A percentile compares a stretch with the other conserved stretches of the same genome.
phyloP scores from a whole-genome alignment of 2,113 vertebrate genomes.

The Erythrolamprus reginae region DNA sequence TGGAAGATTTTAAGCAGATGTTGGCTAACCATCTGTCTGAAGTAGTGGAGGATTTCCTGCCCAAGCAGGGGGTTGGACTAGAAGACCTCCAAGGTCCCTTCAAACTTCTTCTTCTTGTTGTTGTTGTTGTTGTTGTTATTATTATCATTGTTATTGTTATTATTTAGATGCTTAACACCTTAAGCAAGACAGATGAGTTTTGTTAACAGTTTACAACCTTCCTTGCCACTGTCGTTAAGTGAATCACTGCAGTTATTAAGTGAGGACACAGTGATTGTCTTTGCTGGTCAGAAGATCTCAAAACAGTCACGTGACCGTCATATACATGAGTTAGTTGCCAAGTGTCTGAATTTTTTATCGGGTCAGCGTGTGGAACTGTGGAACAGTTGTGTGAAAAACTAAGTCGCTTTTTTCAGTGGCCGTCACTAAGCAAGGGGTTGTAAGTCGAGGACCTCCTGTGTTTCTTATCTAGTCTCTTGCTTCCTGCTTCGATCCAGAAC shows the following conservation, averaged over 20 bases:
- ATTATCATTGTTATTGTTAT: too few relatives aligned
- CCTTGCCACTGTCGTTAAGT: not conserved
- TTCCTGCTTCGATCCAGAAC: not conserved
- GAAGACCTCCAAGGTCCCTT: too few relatives aligned
- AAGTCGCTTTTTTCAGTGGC: not conserved
- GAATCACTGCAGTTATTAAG: not conserved
- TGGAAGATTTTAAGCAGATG: too few relatives aligned
- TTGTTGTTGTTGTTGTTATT: too few relatives aligned
- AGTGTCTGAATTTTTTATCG: not conserved
- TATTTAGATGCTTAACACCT: not conserved
- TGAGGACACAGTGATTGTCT: not conserved
- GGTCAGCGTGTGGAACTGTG: too few relatives aligned
- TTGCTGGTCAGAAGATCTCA: not conserved
- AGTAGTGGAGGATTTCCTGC: too few relatives aligned
- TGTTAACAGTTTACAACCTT: not conserved
- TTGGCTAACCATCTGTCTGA: too few relatives aligned
- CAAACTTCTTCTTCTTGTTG: too few relatives aligned
- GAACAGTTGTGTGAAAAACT: not conserved
- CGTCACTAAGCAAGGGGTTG: not conserved
- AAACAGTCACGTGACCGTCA: not conserved
- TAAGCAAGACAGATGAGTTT: not conserved
- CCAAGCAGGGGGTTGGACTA: too few relatives aligned
- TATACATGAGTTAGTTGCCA: not conserved
- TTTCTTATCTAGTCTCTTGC: not conserved
- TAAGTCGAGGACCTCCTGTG: not conserved